Evolutionary conservation across 2,797 vertebrate species (phyloP).

Genomic region (Eurystomus glaucurus): DNA sequence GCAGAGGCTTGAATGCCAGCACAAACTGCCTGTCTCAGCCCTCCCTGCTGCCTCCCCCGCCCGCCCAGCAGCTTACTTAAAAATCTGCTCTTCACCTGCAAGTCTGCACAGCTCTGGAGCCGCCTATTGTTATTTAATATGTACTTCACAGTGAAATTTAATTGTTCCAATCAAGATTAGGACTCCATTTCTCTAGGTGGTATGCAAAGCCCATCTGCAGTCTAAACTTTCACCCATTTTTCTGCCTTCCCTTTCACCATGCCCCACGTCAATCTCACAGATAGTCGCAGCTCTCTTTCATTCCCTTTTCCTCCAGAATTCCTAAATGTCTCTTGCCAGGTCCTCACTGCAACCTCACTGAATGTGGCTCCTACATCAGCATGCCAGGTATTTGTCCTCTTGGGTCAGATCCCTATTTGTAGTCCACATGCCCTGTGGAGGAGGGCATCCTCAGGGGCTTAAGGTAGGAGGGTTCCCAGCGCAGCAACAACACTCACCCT

Average conservation of each 20-base stretch:
- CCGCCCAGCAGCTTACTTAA: neutral
- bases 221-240: slow-evolving; percentile 35
- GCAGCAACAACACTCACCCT: rapidly evolving
- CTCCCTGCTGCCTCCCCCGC: neutral
- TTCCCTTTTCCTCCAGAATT: neutral
- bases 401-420: neutral
- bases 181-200: neutral
- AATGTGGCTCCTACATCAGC: neutral
- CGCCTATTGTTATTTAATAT: slow-evolving; percentile 17
- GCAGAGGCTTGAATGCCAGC: neutral
- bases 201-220: slow-evolving; percentile 32
- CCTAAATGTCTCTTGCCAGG: neutral
- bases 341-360: neutral
- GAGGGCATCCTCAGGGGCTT: neutral
- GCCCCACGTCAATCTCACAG: neutral
- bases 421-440: neutral
- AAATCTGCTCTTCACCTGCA: slow-evolving; percentile 64
- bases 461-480: neutral
- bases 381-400: neutral
- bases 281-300: neutral
- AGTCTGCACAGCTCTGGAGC: slow-evolving; percentile 63
- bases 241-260: neutral
- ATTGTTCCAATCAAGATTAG: slow-evolving; percentile 53
- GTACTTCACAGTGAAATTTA: slow-evolving; percentile 25
- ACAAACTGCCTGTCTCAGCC: neutral